Base-by-base conservation (phyloP, 2,888 invertebrate species). In the Epinotia nisella region DNA sequence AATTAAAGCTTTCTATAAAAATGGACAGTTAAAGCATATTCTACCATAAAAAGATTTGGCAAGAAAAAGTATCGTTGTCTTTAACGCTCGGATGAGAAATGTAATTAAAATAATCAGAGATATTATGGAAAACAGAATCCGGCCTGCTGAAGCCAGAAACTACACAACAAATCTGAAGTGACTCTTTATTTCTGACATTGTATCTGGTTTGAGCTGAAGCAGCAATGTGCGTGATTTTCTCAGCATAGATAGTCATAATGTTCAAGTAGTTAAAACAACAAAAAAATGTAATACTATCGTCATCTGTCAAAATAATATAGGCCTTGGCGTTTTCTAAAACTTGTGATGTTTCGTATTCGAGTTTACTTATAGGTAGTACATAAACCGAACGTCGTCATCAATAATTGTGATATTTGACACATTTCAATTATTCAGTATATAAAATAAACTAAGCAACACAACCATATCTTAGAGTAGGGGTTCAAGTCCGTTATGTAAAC, bases 11-110 rank as follows among this genome's bases (percentile, higher is more conserved):
- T 76, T 74, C 72, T 70, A 70, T 71, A 69, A 74, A 70, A 75
- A 78, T 76, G 78, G 78, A 77, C 79, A 76, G 74, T 75, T 76
- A 69, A 76, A 78, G 72, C 75, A 70, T 55, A 55, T 61, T 75
- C 68, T 68, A 61, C 49, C 60, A 53, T 67, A 58, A 24, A 69
- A 55, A 55, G 64, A 59, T 76, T 77, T 78, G 77, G 77, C 80
- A 81, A 80, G 78, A 75, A 61, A 73, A 51, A 61, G 39, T 58
- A 49, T 35, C 19, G n/a, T 39, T 51, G 24, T 53, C 15, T 35
- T 7, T 19, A 58, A 45, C 45, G 19, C 35, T 15, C 21, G 59
- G 11, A 13, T 17, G 13, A 55, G 39, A 41, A 29, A 9, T n/a
- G n/a, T n/a, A 5, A 49, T 4, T 49, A 49, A 49, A 5, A 49